Percentiles rank a stretch among this genome's conserved stretches.
These are phyloP conservation scores for Drosophila parthenogenetica DNA, from an alignment of 2,888 invertebrate genomes.

Conservation along the genomic window DNA sequence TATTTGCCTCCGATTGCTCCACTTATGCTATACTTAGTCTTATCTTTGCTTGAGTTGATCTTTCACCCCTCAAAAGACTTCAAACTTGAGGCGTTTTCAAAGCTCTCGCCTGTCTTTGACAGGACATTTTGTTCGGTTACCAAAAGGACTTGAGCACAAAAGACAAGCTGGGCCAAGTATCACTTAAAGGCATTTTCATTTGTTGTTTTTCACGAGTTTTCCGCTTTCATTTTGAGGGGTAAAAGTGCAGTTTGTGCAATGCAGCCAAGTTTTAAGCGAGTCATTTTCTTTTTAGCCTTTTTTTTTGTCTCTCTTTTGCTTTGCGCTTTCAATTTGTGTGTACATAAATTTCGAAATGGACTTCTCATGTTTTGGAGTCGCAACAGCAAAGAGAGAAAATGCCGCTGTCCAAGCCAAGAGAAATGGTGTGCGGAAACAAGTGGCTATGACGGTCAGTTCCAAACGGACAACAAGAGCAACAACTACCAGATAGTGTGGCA, in stretches of 20 bases:
- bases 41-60: background rate
- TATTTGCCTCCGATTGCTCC: constrained; percentile 23
- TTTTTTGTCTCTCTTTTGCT: constrained; percentile 20
- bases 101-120: constrained; percentile 44
- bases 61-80: background rate
- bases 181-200: constrained; percentile 55
- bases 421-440: constrained; percentile 63
- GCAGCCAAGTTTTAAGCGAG: constrained; percentile 51
- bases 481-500: constrained; percentile 54
- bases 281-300: constrained; percentile 16
- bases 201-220: constrained; percentile 27
- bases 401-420: constrained; percentile 28
- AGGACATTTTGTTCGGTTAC: constrained; percentile 33
- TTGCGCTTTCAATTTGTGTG: constrained; percentile 74
- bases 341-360: constrained; percentile 80
- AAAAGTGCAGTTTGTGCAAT: constrained; percentile 57
- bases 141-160: constrained; percentile 32
- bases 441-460: constrained; percentile 47
- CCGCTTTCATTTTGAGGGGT: constrained; percentile 5
- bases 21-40: constrained; percentile 18
- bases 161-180: constrained; percentile 43
- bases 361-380: constrained; percentile 71
- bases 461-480: constrained; percentile 18
- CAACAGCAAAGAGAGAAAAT: constrained; percentile 54
- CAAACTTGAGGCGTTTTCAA: constrained; percentile 8